Base-by-base conservation (phyloP, 2,888 invertebrate species). In the Aleiodes alternator region DNA sequence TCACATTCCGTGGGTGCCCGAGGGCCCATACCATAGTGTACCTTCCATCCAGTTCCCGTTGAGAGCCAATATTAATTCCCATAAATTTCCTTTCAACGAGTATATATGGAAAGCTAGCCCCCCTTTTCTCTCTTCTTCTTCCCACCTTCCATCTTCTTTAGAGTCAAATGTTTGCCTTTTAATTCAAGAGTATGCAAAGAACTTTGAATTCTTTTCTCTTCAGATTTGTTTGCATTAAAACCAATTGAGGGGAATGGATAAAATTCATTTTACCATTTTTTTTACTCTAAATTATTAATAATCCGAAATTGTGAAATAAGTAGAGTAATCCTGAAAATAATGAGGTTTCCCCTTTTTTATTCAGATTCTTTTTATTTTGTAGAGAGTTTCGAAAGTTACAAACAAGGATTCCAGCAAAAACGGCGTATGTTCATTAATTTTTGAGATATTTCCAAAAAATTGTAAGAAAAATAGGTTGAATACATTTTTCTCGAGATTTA, bases 51-150 rank as follows among this genome's bases (percentile, higher is more conserved):
- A 38, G 59, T 78, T 74, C 82, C 85, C 78, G 75, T 43, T 43
- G 87, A 87, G 86, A 87, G 85, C 88, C 87, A 85, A 89, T 89
- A 89, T 89, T 89, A 89, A 89, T 89, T 89, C 89, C 88, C 89
- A 89, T 89, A 89, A 89, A 89, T 89, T 89, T 89, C 84, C 89
- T 88, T 89, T 88, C 87, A 89, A 84, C 82, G 79, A 80, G 80
- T 77, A 82, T 84, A 82, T 82, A 84, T 83, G 83, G 80, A 85
- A 86, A 83, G 82, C 73, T 78, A 73, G n/a, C 75, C 78, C 71
- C 43, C 29, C 75, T 69, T 78, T 34, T 34, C 34, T 34, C 34
- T 34, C 34, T 34, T 34, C 34, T 34, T 34, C 34, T 34, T 34
- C 34, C 34, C 34, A 34, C 34, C 34, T 34, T 34, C 77, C 64